Evolutionary conservation across 2,797 vertebrate species (phyloP), one percentile per base, ranked within the genome.

Genomic region (Rousettus madagascariensis): DNA sequence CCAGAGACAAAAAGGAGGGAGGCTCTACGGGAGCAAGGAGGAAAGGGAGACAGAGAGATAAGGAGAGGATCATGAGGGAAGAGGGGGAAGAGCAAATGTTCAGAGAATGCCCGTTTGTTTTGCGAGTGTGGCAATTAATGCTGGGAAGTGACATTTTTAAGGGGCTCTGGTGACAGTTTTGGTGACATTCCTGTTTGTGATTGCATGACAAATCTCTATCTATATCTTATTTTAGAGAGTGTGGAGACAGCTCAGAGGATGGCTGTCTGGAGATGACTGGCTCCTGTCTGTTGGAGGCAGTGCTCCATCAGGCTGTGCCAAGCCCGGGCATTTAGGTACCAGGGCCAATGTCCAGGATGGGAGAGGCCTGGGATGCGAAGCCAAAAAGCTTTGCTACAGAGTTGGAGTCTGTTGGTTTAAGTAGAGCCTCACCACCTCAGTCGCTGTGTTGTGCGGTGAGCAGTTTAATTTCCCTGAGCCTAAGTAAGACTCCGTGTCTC

Each of bases 121-220:
- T 98, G 94, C 96, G 97, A 96, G 97, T 94, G 19, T 92, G 85
- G 94, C 97, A 98, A 98, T 98, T 98, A 98, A 97, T 95, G 97
- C 80, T 8, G 74, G 93, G 94, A 98, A 98, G 96, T 98, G 98
- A 98, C 97, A 98, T 98, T 98, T 97, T 98, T 98, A 98, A 97
- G 97, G 97, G 96, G 53, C 89, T 97, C 94, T 80, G 68, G 93
- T 98, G 98, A 98, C 98, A 98, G 97, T 94, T 96, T 90, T 59
- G 30, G 96, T 4, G 17, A 96, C 8, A 95, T 96, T 41, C 90
- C 68, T 3, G 0, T 87, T 97, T 97, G 97, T 95, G 97, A 97
- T 95, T 94, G 0, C 33, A 96, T 97, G 98, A 98, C 97, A 98
- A 96, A 96, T 96, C 97, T 97, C 97, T 86, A 86, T 71, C 96